Evolutionary conservation across 2,113 vertebrate genomes (phyloP), one percentile per base, ranked within the genome.

Genomic region (Gymnogyps californianus): DNA sequence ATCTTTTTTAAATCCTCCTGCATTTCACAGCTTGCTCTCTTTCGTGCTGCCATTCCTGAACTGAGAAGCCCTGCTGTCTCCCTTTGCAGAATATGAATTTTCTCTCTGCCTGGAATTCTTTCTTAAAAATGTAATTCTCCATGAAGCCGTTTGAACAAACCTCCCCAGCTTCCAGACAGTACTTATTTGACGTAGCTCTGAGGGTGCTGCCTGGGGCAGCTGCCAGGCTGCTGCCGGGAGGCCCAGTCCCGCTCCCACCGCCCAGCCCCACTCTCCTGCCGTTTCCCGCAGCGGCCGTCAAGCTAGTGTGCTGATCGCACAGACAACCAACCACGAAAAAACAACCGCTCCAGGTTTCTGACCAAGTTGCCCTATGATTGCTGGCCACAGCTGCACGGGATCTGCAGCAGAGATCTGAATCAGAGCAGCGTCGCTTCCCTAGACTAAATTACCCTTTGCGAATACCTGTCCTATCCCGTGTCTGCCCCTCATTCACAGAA

Each of bases 241-340:
- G 29, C 8, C 26, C 49, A 51, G 32, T 59, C 21, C 70, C 0
- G 0, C 58, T 83, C n/a, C 77, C 40, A 38, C 71, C 1, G 0
- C 21, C 29, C 76, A 77, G 42, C 38, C 38, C 26, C 25, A 4
- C 32, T 55, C 59, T 34, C 34, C 49, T 52, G 29, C 21, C 2
- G 0, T 29, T 88, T 67, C 72, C 61, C 55, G 38, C 47, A 51
- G 42, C 0, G 0, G n/a, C 32, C 0, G 2, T 61, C 52, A 28
- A 44, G 54, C 42, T 34, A 18, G 28, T 24, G 34, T 40, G 42
- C 36, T 29, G 49, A 13, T 21, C 2, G 1, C 31, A 46, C 32
- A 36, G 61, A 70, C 64, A 58, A 70, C 29, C 34, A 16, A 46
- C 40, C 32, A 55, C 38, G 32, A 11, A 61, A 13, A 44, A 51